Base-by-base conservation (phyloP, 2,113 vertebrate genomes). In the Verasper variegatus region DNA sequence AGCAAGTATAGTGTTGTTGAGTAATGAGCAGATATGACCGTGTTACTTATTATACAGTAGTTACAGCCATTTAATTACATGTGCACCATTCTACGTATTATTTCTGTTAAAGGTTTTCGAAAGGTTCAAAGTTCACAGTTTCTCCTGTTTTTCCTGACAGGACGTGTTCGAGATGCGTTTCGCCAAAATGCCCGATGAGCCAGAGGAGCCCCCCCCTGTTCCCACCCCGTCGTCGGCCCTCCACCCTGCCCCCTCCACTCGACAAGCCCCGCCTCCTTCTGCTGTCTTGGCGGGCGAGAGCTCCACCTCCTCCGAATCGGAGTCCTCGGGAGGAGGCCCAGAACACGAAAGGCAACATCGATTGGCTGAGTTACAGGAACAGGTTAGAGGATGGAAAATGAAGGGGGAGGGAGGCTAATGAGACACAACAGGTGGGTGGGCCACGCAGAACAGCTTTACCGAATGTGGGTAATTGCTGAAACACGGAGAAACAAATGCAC, bases 141-240 rank as follows among this genome's bases (percentile, higher is more conserved):
- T 76, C 12, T 77, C n/a, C 17, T 23, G 12, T 27, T 18, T 66
- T 31, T 3, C 1, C 21, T 23, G 0, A 45, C 84, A 98, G 97
- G 97, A 98, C 26, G 96, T 98, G 18, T 98, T 98, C 18, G 97
- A 98, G 92, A 98, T 98, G 97, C 96, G 96, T 51, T 98, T 98
- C 0, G 97, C 97, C 76, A 98, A 98, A 90, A 97, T 97, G 95
- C 97, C 97, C 0, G 97, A 98, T 40, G 97, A 98, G 40, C 96
- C 95, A 0, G 96, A 97, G 86, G 96, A 97, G 1, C 78, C 76
- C 1, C 80, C 92, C 9, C 91, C 94, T 0, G 94, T 95, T 60
- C 96, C 96, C 0, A 93, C 96, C 24, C 96, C 96, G 2, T 96
- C 96, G 0, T 96, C 95, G 0, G 95, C 88, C 18, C 95, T 95